These are phyloP conservation scores for Melangyna quadrimaculata DNA, from an alignment of 2,888 invertebrate genomes.

Conservation along the genomic window DNA sequence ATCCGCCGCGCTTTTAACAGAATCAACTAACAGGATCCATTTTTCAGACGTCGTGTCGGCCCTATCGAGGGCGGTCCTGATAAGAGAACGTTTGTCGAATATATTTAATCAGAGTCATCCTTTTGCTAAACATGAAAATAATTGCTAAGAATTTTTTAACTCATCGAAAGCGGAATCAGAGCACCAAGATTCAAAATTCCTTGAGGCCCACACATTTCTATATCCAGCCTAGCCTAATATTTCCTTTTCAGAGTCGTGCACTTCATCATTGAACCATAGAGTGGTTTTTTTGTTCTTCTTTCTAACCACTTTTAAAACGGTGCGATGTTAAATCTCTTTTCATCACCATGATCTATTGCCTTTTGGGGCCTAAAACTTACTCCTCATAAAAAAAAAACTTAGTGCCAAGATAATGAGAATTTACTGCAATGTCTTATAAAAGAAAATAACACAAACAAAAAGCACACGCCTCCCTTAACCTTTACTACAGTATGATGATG, in stretches of 20 bases:
- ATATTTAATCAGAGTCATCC: too few species aligned
- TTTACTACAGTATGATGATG: neutral
- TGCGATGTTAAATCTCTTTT: constrained; percentile 13
- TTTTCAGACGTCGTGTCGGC: too few species aligned
- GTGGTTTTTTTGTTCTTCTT: too few species aligned
- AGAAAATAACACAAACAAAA: neutral
- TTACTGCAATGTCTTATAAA: constrained; percentile 9
- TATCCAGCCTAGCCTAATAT: neutral
- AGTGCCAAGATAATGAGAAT: constrained; percentile 19
- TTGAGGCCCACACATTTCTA: neutral
- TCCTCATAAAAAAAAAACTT: neutral
- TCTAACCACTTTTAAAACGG: neutral
- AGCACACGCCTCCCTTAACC: constrained; percentile 8
- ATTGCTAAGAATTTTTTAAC: too few species aligned
- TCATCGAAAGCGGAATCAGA: too few species aligned
- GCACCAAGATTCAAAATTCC: neutral
- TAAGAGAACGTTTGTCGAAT: too few species aligned
- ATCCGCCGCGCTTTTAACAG: too few species aligned
- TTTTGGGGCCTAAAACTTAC: neutral
- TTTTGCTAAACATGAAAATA: too few species aligned
- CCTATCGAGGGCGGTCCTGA: too few species aligned
- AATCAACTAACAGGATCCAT: too few species aligned
- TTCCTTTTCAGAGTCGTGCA: neutral
- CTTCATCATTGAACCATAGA: constrained; percentile 21
- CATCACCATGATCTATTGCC: neutral